These are phyloP conservation scores for Cavia porcellus DNA, from an alignment of 2,113 vertebrate species.

Conservation along the genomic window DNA sequence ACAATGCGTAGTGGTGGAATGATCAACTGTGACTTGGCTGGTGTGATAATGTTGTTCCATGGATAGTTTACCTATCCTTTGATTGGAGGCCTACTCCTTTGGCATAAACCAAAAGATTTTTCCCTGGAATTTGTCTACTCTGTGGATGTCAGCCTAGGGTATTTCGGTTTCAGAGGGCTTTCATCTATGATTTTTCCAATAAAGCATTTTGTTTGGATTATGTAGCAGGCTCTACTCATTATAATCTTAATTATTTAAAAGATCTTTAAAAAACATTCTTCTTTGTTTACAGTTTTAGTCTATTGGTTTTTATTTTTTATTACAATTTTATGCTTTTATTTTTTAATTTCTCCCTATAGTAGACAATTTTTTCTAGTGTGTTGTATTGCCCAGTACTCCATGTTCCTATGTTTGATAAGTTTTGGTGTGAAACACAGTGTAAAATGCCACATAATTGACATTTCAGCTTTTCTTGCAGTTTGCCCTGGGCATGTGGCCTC, in stretches of 20 bases:
- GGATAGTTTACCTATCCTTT: background rate
- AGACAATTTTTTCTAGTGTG: background rate
- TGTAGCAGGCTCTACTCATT: background rate
- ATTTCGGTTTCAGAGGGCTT: background rate
- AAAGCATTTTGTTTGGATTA: conserved; percentile 39
- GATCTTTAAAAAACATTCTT: conserved; percentile 43
- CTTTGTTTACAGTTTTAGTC: background rate
- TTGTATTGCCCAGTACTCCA: background rate
- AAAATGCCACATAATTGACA: background rate
- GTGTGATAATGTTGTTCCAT: background rate
- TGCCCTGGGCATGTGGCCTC: too few relatives aligned
- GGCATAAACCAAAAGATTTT: background rate
- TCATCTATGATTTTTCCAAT: conserved; percentile 35
- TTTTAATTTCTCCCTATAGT: background rate
- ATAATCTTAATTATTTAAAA: background rate
- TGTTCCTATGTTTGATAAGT: background rate
- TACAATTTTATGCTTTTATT: background rate
- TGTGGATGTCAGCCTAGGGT: background rate
- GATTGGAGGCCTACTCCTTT: conserved; percentile 20
- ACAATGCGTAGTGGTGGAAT: background rate
- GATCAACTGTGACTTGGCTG: background rate
- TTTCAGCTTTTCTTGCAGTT: background rate
- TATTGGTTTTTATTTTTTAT: background rate
- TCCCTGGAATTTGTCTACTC: conserved; percentile 16
- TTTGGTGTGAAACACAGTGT: background rate